These are phyloP conservation scores for Mormyrus lacerda DNA, from an alignment of 2,113 vertebrate species.

Conservation along the genomic window DNA sequence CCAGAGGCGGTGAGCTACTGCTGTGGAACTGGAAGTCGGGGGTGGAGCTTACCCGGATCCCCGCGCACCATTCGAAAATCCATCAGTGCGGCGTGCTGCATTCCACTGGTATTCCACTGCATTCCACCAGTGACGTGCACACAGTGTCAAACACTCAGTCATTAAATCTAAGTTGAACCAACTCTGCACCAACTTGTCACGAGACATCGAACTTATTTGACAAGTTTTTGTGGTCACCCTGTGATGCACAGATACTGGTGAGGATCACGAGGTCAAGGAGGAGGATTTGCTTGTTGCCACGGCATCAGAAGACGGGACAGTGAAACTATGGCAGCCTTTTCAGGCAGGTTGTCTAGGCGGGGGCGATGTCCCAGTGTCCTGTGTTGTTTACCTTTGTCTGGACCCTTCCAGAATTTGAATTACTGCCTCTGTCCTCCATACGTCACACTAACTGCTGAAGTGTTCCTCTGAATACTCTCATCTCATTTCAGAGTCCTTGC, in stretches of 20 bases:
- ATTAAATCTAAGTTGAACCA: slow-evolving; percentile 52
- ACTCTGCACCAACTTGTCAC: neutral
- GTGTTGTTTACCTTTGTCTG: neutral
- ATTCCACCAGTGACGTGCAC: slow-evolving; percentile 2
- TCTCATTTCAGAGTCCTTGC: neutral
- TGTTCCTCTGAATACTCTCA: neutral
- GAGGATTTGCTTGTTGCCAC: slow-evolving; percentile 53
- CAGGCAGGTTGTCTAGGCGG: slow-evolving; percentile 41
- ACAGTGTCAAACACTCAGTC: slow-evolving; percentile 45
- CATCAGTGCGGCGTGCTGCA: slow-evolving; percentile 53
- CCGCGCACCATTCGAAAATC: slow-evolving; percentile 61
- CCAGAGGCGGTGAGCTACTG: slow-evolving; percentile 64
- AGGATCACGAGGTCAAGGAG: slow-evolving; percentile 21
- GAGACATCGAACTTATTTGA: neutral
- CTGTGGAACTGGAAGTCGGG: slow-evolving; percentile 66
- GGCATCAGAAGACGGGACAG: slow-evolving; percentile 57
- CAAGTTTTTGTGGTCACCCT: neutral
- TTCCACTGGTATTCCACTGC: slow-evolving; percentile 28
- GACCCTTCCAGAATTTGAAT: neutral
- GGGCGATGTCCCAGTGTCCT: neutral
- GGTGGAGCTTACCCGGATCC: slow-evolving; percentile 66
- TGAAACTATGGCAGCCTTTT: slow-evolving; percentile 60
- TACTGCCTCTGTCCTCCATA: neutral
- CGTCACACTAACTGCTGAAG: neutral
- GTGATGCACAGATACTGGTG: slow-evolving; percentile 26